Percentiles rank a stretch among this genome's conserved stretches.
Conservation (phyloP, 2,797 vertebrate species). For the Peromyscus aztecus region DNA sequence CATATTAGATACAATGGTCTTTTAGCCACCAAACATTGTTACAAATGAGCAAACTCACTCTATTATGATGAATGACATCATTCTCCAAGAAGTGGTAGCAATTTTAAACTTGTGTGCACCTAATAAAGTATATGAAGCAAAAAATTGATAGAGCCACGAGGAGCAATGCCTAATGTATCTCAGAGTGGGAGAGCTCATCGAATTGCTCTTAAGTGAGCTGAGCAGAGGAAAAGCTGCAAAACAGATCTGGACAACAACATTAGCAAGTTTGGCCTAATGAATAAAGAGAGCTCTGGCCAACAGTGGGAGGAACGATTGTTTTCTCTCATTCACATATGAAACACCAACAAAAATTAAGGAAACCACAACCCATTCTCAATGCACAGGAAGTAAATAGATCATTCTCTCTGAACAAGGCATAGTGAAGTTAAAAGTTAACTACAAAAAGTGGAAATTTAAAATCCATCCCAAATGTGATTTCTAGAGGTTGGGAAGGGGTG, state of each 20-base stretch:
- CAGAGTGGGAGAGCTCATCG: neutral
- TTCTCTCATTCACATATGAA: neutral
- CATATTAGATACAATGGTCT: neutral
- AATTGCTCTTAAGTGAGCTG: neutral
- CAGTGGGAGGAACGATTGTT: neutral
- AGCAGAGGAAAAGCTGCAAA: neutral
- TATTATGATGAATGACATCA: constrained; percentile 3
- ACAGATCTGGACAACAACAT: neutral
- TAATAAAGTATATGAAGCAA: constrained; percentile 21
- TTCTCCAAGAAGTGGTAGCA: constrained; percentile 4
- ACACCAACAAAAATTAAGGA: neutral
- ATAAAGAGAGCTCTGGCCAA: neutral
- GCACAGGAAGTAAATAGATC: neutral
- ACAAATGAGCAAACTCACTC: neutral
- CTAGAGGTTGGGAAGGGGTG: neutral
- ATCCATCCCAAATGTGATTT: neutral
- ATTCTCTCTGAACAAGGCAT: neutral
- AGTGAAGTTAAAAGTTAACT: neutral
- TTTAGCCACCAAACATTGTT: neutral
- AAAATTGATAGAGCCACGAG: neutral
- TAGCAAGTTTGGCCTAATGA: neutral
- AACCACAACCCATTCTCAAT: neutral
- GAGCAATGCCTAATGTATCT: neutral
- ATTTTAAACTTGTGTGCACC: constrained; percentile 5
- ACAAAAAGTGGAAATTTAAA: neutral